Base-by-base conservation (phyloP, 2,113 vertebrate species). In the Gavialis gangeticus region DNA sequence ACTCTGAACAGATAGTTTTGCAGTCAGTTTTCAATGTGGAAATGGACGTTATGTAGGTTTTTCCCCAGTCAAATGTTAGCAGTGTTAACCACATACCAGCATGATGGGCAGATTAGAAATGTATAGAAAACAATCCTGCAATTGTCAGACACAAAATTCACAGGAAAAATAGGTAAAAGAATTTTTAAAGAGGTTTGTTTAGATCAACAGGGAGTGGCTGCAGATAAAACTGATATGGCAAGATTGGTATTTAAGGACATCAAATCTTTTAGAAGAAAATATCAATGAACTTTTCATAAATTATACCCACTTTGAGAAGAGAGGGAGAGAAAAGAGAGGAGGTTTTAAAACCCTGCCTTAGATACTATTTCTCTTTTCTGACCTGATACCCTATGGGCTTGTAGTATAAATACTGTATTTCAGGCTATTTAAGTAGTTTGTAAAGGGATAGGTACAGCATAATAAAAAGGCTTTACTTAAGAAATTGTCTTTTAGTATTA, bases 391-490 rank as follows among this genome's bases (percentile, higher is more conserved):
- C 85, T 82, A 79, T 88, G 79, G 58, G 25, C 79, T 64, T 93
- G 88, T 80, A 28, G 17, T 88, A 81, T 91, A 84, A 88, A 73
- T 88, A 58, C 34, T 82, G 79, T 90, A 77, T 55, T 93, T 90
- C 73, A 71, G 3, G 4, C 66, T 46, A 55, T 79, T 91, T 95
- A 88, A 90, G 62, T 82, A 84, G 62, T 88, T 89, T 95, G 79
- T 91, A 87, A 73, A 63, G 85, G 84, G 83, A 85, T 71, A 87
- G 79, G 81, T 69, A 10, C 60, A 92, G 84, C 84, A 83, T 94
- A 81, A 28, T 92, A 84, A 93, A 75, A 76, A 94, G 85, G 12
- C 82, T 92, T 94, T 88, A 82, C 82, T 94, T 95, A 75, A 92
- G 83, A 91, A 90, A 77, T 59, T 84, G 86, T 71, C 37, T 84